phyloP scores from a whole-genome alignment of 2,888 invertebrate genomes.

The Volucella inanis region DNA sequence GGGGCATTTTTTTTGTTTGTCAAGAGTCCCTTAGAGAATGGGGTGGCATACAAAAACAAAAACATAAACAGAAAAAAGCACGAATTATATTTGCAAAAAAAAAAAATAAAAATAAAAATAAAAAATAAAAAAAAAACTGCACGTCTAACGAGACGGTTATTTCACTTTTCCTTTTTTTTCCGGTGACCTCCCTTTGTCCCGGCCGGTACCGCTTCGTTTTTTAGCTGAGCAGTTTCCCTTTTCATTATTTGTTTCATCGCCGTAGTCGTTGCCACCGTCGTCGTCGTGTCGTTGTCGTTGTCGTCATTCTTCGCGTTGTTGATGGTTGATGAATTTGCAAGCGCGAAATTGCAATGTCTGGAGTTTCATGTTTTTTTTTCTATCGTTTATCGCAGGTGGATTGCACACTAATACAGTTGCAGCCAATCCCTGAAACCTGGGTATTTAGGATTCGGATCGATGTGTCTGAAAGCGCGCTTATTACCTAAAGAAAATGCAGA shows the following conservation, averaged over 20 bases:
- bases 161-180: conserved; percentile 72
- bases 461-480: conserved; percentile 66
- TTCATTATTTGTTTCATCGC: conserved; percentile 60
- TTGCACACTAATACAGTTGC: conserved; percentile 64
- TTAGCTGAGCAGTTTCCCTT: conserved; percentile 42
- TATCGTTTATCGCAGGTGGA: conserved; percentile 64
- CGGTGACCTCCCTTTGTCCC: conserved; percentile 47
- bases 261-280: conserved; percentile 70
- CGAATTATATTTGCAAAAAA: conserved; percentile 45
- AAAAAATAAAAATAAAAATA: conserved; percentile 48
- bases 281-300: conserved; percentile 20
- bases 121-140: conserved; percentile 31
- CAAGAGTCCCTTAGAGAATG: conserved; percentile 50
- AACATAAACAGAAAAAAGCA: conserved; percentile 48
- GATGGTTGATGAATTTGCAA: conserved; percentile 70
- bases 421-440: conserved; percentile 55
- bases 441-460: conserved; percentile 69
- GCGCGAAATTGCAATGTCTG: conserved; percentile 73
- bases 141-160: conserved; percentile 73
- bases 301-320: conserved; percentile 48
- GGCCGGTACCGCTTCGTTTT: conserved; percentile 32
- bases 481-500: conserved; percentile 60
- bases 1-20: conserved; percentile 22
- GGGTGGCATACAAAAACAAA: conserved; percentile 67
- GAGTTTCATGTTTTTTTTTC: conserved; percentile 41